Base-by-base conservation (phyloP, 2,888 invertebrate species). In the Pollenia amentaria region DNA sequence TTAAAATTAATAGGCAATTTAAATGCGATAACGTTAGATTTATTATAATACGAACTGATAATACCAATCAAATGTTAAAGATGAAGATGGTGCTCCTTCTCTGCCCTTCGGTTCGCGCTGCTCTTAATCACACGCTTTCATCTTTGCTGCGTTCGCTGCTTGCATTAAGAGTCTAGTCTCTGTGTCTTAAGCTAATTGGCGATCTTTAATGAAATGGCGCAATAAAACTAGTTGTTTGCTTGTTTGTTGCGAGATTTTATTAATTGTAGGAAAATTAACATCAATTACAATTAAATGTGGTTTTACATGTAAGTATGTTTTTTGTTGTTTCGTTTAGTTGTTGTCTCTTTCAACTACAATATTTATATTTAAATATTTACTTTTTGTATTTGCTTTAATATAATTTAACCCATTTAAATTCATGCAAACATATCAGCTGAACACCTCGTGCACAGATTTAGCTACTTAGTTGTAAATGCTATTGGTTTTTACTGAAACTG, bases 201-300 rank as follows among this genome's bases (percentile, higher is more conserved):
- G 29, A 29, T 29, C 29, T 29, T 29, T 29, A 6, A 6, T 29
- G 4, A 72, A 75, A 76, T 79, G 75, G 82, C 78, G 86, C 78
- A 73, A 78, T 78, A 46, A 78, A 78, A 69, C 67, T 29, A 2
- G 67, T 46, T 76, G 29, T 42, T 60, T 51, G 57, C 2, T 38
- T 29, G 29, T 40, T 67, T 70, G 53, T 85, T 85, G 69, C 55
- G 14, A 76, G 55, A 76, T 72, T 85, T 65, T 72, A 85, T 80
- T 85, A 80, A 85, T 85, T 69, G 72, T 64, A 48, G 64, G 42
- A 62, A 85, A 75, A 80, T 76, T 85, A 80, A 76, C 76, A 76
- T 64, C 64, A 76, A 76, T 85, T 72, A 76, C 51, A 65, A 76
- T 76, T 75, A 84, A 79, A 76, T 62, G 14, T 40, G 21, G n/a